Percentiles rank a stretch among this genome's conserved stretches.
phyloP scores from a whole-genome alignment of 1,140 invertebrate species.

The Gonioctena quinquepunctata region DNA sequence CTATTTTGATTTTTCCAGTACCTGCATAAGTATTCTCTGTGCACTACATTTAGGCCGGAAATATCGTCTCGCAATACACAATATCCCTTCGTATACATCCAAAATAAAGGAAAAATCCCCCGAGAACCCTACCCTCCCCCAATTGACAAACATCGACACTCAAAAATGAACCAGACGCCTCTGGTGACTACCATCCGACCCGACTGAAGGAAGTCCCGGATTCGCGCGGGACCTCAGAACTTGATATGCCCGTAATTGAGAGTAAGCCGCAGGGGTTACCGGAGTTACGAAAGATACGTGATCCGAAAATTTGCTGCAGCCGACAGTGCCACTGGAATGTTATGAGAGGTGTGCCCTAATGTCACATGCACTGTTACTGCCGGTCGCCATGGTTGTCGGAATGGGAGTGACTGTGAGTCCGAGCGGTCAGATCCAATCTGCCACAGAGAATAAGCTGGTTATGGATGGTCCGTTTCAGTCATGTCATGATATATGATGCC shows the following conservation, averaged over 20 bases:
- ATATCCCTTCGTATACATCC: too few species aligned
- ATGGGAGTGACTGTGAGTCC: neutral
- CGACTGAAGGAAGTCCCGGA: neutral
- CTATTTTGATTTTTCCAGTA: too few species aligned
- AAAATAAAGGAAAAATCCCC: too few species aligned
- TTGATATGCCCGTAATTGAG: constrained; percentile 36
- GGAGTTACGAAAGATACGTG: constrained; percentile 31
- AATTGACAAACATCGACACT: neutral
- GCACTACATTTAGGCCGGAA: too few species aligned
- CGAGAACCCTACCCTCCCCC: too few species aligned
- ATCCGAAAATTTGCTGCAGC: constrained; percentile 32
- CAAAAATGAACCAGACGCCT: neutral
- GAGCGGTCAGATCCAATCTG: neutral
- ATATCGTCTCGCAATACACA: too few species aligned
- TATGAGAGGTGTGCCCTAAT: constrained; percentile 17
- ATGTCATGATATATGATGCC: neutral
- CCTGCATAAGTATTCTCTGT: too few species aligned
- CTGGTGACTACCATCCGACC: neutral
- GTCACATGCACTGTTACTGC: constrained; percentile 14
- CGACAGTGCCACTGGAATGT: constrained; percentile 22
- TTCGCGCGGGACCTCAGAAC: constrained; percentile 26
- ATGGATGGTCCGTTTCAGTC: neutral
- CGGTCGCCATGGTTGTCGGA: neutral
- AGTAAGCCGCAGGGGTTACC: constrained; percentile 36
- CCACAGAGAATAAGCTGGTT: neutral